Base-by-base conservation (phyloP, 2,797 vertebrate species). In the Enteromius radiatus region DNA sequence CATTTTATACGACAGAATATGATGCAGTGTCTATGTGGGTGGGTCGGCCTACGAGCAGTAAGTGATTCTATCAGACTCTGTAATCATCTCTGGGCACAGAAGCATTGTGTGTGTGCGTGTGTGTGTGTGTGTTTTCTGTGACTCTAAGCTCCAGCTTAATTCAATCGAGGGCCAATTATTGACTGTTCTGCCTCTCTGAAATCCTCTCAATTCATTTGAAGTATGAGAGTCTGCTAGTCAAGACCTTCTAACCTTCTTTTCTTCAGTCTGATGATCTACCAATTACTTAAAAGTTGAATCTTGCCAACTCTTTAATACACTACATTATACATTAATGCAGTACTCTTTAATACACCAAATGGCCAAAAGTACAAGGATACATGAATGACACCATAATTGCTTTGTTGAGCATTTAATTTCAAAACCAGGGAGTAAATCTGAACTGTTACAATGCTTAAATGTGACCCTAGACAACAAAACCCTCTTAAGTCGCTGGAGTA, bases 91-190 rank as follows among this genome's bases (percentile, higher is more conserved):
- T 45, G 21, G 31, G 79, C 52, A 68, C 63, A 75, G 83, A 43
- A 54, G 33, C 63, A 47, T 41, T n/a, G n/a, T 86, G 71, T 59
- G 70, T 84, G 70, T 84, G 78, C 59, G 65, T 86, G 90, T 93
- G 89, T 84, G 75, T 82, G 75, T 54, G 52, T 54, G 28, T 76
- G 81, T 74, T 59, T 86, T 70, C 65, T 77, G 78, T 77, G 71
- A 76, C 71, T 83, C 87, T 91, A 89, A 90, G 90, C 90, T 89
- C 86, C 91, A 87, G 90, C 88, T 92, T 94, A 90, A 93, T 94
- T 92, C 91, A 93, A 92, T 91, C 90, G 89, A 91, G 91, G 88
- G 88, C 88, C 92, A 92, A 92, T 92, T 93, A 93, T 91, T 88
- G 91, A 92, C 89, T 86, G 86, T 89, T 86, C 84, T 69, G 65